Percentiles rank a stretch among this genome's conserved stretches.
These are phyloP conservation scores for Nasonia vitripennis DNA, from an alignment of 1,140 invertebrate species.

Conservation along the genomic window DNA sequence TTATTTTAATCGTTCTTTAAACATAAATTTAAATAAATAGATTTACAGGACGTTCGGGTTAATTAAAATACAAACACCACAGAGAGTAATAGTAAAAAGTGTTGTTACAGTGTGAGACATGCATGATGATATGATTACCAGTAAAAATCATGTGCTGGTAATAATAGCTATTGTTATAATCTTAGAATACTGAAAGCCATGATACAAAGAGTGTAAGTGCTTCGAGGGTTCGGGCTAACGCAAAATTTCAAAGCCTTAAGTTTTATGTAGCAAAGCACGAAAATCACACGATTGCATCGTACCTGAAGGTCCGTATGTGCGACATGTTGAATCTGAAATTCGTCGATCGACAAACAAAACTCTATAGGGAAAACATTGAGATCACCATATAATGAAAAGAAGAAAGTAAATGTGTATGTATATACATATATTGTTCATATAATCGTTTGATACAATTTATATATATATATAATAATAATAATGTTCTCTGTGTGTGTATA, in stretches of 20 bases:
- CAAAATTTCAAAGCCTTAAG: not conserved
- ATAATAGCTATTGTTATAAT: not conserved
- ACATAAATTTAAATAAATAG: not conserved
- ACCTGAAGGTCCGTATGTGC: conserved; percentile 51
- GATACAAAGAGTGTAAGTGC: not conserved
- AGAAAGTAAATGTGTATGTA: conserved; percentile 27
- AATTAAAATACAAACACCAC: too few species aligned
- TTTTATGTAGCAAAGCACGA: conserved; percentile 2
- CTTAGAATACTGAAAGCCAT: not conserved
- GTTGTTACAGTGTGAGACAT: not conserved
- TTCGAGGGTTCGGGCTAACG: not conserved
- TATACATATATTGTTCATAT: conserved; percentile 57
- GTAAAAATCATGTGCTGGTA: not conserved
- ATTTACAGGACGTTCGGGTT: too few species aligned
- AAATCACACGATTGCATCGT: conserved; percentile 49
- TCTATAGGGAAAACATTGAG: not conserved
- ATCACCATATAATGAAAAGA: conserved; percentile 14
- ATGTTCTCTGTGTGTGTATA: conserved; percentile 57
- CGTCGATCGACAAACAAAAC: not conserved
- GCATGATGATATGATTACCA: not conserved
- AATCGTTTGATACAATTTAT: conserved; percentile 63
- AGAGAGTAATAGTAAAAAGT: too few species aligned
- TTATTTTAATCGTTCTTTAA: not conserved
- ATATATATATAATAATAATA: conserved; percentile 65
- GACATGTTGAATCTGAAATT: conserved; percentile 48